phyloP scores from a whole-genome alignment of 2,888 invertebrate genomes.

The Diaphora mendica region DNA sequence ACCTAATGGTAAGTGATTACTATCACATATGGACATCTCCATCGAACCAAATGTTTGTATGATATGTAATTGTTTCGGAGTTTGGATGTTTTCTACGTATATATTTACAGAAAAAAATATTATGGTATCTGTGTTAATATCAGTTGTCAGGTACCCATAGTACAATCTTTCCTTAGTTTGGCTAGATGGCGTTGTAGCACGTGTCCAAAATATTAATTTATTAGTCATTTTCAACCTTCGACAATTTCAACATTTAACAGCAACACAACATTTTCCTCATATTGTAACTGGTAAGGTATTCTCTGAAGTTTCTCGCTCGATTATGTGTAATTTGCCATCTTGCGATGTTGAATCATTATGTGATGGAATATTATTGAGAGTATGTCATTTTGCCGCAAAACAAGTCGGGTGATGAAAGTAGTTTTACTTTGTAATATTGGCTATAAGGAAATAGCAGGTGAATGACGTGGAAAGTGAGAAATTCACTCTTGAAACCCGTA shows the following conservation, averaged over 20 bases:
- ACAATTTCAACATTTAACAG: constrained; percentile 8
- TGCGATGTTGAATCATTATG: constrained; percentile 35
- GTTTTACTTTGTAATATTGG: not conserved
- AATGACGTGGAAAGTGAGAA: not conserved
- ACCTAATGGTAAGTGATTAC: not conserved
- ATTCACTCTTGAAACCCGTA: not conserved
- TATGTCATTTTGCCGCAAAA: constrained; percentile 24
- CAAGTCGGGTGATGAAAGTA: not conserved
- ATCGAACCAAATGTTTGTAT: no score
- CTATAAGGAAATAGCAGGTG: not conserved
- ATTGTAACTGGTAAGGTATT: constrained; percentile 13
- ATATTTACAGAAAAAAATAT: no score
- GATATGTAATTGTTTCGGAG: no score
- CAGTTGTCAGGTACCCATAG: no score
- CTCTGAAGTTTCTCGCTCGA: constrained; percentile 15
- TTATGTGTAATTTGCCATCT: constrained; percentile 26
- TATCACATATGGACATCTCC: no score
- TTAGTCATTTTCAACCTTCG: not conserved
- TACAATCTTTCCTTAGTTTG: no score
- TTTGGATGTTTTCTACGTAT: no score
- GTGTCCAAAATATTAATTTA: no score
- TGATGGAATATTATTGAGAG: constrained; percentile 23
- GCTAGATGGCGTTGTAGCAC: no score
- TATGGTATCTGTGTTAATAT: no score
- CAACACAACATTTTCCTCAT: constrained; percentile 40